phyloP scores from a whole-genome alignment of 2,797 vertebrate species.

The Lemur catta region DNA sequence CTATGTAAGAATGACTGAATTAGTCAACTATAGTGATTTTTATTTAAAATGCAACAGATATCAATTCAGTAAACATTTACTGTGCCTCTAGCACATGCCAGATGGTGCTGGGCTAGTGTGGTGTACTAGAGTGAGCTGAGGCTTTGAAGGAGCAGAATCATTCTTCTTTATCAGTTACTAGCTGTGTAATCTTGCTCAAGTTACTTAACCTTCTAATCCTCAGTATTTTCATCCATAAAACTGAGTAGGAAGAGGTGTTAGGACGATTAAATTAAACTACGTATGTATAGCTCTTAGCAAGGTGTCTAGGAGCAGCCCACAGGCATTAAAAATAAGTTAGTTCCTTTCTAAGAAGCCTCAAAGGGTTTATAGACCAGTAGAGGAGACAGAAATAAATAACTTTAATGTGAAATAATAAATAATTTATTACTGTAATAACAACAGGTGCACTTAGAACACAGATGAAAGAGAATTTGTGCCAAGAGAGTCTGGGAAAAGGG shows the following conservation, averaged over 20 bases:
- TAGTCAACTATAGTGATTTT: constrained; percentile 22
- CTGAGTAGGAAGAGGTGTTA: background rate
- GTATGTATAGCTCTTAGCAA: background rate
- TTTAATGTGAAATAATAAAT: background rate
- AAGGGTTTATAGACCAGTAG: background rate
- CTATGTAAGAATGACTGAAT: background rate
- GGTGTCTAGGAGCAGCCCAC: background rate
- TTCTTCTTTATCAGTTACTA: constrained; percentile 28
- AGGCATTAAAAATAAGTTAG: background rate
- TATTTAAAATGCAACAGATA: constrained; percentile 23
- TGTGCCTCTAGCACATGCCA: background rate
- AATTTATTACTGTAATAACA: background rate
- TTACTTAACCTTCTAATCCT: constrained; percentile 34
- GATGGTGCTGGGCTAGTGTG: background rate
- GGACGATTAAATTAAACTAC: constrained; percentile 18
- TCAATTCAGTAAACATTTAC: constrained; percentile 1
- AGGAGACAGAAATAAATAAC: background rate
- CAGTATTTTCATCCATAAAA: constrained; percentile 31
- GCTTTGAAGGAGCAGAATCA: background rate
- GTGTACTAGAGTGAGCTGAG: background rate
- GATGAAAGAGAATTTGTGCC: constrained; percentile 18
- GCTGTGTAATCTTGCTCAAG: constrained; percentile 18
- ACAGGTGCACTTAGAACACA: background rate
- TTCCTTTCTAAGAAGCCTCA: constrained; percentile 23
- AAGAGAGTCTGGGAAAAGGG: background rate